Conservation (phyloP, 2,113 vertebrate genomes). For the Cyprinodon brontotheroides region DNA sequence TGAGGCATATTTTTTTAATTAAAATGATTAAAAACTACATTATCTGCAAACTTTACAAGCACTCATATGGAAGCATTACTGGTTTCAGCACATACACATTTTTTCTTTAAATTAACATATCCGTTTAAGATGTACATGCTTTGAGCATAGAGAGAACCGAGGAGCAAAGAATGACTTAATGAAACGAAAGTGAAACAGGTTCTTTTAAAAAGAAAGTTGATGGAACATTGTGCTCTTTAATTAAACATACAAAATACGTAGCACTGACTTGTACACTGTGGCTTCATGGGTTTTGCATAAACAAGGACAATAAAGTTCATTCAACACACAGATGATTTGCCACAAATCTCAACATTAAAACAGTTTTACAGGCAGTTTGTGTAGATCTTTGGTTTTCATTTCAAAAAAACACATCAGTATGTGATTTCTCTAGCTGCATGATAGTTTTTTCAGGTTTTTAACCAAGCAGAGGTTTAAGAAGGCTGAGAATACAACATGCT, state of each 20-base stretch:
- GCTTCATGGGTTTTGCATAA: slow-evolving; percentile 53
- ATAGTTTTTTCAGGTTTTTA: slow-evolving; percentile 41
- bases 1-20: slow-evolving; percentile 80
- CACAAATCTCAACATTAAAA: slow-evolving; percentile 41
- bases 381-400: slow-evolving; percentile 67
- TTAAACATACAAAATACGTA: slow-evolving; percentile 59
- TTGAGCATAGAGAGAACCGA: slow-evolving; percentile 67
- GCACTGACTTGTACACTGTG: slow-evolving; percentile 56
- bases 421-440: slow-evolving; percentile 77
- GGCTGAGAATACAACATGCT: slow-evolving; percentile 27
- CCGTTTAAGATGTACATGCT: slow-evolving; percentile 79
- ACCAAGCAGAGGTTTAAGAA: slow-evolving; percentile 24
- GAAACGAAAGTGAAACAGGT: slow-evolving; percentile 51
- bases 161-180: slow-evolving; percentile 41
- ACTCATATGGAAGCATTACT: slow-evolving; percentile 76
- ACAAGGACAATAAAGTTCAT: slow-evolving; percentile 39
- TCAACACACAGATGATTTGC: slow-evolving; percentile 26
- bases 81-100: slow-evolving; percentile 75
- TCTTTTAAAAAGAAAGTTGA: slow-evolving; percentile 62
- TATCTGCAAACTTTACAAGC: slow-evolving; percentile 82
- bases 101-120: slow-evolving; percentile 80
- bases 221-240: slow-evolving; percentile 71
- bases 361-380: slow-evolving; percentile 62
- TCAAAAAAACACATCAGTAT: slow-evolving; percentile 55
- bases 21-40: slow-evolving; percentile 85